Conservation (phyloP, 2,113 vertebrate species). For the Podocnemis expansa region DNA sequence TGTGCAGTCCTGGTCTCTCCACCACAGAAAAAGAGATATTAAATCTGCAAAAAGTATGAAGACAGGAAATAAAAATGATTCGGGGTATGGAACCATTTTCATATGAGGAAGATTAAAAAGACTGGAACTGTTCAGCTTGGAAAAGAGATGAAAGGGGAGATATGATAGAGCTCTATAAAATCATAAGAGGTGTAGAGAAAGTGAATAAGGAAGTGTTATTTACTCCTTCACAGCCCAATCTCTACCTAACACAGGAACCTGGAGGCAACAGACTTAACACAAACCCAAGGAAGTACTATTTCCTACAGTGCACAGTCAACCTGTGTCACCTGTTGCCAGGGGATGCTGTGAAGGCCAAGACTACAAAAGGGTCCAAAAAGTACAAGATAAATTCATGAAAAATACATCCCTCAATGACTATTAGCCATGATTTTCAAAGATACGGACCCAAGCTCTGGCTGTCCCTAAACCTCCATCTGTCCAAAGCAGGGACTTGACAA, state of each 20-base stretch:
- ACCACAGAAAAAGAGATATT: neutral
- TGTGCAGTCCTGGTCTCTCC: neutral
- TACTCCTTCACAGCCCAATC: neutral
- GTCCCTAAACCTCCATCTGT: neutral
- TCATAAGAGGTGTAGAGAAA: neutral
- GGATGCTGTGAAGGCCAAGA: neutral
- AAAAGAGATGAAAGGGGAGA: too few relatives aligned
- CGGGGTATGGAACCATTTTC: neutral
- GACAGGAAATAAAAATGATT: neutral
- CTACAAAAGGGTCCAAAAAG: neutral
- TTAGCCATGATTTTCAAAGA: neutral
- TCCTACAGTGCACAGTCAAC: neutral
- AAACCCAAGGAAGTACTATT: neutral
- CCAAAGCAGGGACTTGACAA: neutral
- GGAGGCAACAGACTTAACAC: neutral
- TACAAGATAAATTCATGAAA: neutral
- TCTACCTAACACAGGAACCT: neutral
- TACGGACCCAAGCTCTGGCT: neutral
- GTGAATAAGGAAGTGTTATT: neutral
- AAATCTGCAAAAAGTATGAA: neutral
- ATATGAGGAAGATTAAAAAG: neutral
- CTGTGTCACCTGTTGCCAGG: neutral
- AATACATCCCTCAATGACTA: neutral
- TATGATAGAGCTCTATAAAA: too few relatives aligned
- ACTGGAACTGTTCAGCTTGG: neutral